phyloP scores from a whole-genome alignment of 2,113 vertebrate species.

The Microtus ochrogaster region DNA sequence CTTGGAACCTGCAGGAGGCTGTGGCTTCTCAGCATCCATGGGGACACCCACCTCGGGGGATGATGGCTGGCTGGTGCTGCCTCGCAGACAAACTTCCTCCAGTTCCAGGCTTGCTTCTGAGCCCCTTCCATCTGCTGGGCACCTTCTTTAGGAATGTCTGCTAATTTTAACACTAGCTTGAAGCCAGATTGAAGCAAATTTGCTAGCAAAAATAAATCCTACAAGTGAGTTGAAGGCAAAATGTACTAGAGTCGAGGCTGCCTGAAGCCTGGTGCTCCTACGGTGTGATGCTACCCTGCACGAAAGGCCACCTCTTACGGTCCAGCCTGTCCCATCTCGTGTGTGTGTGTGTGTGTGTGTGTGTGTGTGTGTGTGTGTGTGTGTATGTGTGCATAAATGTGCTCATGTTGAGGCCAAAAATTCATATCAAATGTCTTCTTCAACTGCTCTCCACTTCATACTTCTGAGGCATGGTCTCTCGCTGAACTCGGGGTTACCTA shows the following conservation, averaged over 20 bases:
- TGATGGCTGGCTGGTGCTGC: not conserved
- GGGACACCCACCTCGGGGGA: not conserved
- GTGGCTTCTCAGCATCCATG: not conserved
- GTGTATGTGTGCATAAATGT: not conserved
- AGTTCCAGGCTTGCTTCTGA: not conserved
- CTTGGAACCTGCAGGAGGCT: not conserved
- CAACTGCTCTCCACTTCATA: not conserved
- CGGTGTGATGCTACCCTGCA: not conserved
- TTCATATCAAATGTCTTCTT: not conserved
- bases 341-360: not conserved
- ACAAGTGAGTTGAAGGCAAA: slow-evolving; percentile 31
- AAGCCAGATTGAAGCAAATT: slow-evolving; percentile 66
- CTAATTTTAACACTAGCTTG: slow-evolving; percentile 53
- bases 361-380: not conserved
- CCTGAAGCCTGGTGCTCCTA: not conserved
- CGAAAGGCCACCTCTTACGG: not conserved
- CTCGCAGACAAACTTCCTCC: not conserved
- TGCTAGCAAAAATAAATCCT: slow-evolving; percentile 56
- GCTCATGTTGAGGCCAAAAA: not conserved
- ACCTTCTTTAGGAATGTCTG: slow-evolving; percentile 43
- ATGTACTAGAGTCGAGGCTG: not conserved
- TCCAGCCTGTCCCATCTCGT: not conserved
- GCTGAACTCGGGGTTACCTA: not conserved
- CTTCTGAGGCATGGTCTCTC: not conserved
- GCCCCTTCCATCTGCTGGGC: slow-evolving; percentile 27